These are phyloP conservation scores for Oscheius sp. DNA, from an alignment of 2,888 invertebrate species.

Conservation along the genomic window DNA sequence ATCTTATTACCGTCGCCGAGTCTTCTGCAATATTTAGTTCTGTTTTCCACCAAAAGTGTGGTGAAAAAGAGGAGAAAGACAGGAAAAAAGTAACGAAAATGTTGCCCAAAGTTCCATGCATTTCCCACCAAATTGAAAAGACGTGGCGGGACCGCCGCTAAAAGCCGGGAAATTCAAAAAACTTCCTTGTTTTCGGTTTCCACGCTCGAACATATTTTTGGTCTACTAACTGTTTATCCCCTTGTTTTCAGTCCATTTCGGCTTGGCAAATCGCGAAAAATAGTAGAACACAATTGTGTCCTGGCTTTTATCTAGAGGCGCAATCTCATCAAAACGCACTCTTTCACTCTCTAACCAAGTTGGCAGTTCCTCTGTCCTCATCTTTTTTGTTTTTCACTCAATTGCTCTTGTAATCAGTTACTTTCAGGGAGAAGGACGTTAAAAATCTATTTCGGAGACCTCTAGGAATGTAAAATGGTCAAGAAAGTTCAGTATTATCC, in stretches of 20 bases:
- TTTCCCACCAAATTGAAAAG: neutral
- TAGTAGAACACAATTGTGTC: neutral
- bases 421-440: too few species aligned
- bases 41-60: neutral
- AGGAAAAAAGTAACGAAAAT: neutral
- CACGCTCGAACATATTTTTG: too few species aligned
- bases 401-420: too few species aligned
- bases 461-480: neutral
- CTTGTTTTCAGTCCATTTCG: too few species aligned
- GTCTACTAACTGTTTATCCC: too few species aligned
- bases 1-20: neutral
- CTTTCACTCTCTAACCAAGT: neutral
- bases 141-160: neutral
- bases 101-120: neutral
- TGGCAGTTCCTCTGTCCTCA: too few species aligned
- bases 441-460: too few species aligned
- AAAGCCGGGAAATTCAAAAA: too few species aligned
- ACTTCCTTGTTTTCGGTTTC: too few species aligned
- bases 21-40: conserved; percentile 3
- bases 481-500: neutral
- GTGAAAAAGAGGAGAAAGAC: neutral
- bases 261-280: too few species aligned
- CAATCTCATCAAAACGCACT: neutral
- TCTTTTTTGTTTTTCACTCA: too few species aligned
- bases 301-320: neutral